Conservation (phyloP, 2,888 invertebrate genomes). For the Nymphalis polychloros region DNA sequence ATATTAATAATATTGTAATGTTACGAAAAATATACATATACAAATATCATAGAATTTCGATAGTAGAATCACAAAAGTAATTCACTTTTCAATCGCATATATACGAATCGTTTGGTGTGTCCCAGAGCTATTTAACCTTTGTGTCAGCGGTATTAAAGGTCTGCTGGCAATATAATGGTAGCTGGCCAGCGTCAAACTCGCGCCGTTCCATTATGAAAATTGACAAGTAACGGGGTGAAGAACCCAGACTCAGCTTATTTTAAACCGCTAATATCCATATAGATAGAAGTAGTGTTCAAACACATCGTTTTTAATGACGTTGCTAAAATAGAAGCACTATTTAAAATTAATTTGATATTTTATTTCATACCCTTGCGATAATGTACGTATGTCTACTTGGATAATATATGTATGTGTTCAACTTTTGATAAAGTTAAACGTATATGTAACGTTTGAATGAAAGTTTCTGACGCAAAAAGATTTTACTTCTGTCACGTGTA, state of each 20-base stretch:
- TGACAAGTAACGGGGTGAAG: constrained; percentile 51
- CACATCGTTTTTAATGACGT: not conserved
- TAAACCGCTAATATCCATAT: constrained; percentile 9
- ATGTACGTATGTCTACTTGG: too few species aligned
- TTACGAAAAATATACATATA: not conserved
- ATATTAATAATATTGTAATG: too few species aligned
- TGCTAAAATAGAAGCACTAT: not conserved
- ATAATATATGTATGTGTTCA: too few species aligned
- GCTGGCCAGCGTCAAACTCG: constrained; percentile 61
- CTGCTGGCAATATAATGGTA: constrained; percentile 52
- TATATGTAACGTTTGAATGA: too few species aligned
- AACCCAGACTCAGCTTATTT: constrained; percentile 20
- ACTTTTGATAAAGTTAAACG: too few species aligned
- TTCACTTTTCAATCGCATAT: constrained; percentile 26
- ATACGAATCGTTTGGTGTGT: constrained; percentile 18
- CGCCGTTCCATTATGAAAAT: constrained; percentile 68
- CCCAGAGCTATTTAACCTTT: constrained; percentile 36
- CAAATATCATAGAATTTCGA: not conserved
- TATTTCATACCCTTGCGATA: not conserved
- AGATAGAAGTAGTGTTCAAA: not conserved
- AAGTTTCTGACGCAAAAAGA: too few species aligned
- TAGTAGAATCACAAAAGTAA: constrained; percentile 29
- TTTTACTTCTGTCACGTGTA: too few species aligned
- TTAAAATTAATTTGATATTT: not conserved
- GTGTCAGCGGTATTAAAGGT: constrained; percentile 41